These are phyloP conservation scores for Eupithecia vulgata DNA, from an alignment of 2,888 invertebrate genomes.

Conservation along the genomic window DNA sequence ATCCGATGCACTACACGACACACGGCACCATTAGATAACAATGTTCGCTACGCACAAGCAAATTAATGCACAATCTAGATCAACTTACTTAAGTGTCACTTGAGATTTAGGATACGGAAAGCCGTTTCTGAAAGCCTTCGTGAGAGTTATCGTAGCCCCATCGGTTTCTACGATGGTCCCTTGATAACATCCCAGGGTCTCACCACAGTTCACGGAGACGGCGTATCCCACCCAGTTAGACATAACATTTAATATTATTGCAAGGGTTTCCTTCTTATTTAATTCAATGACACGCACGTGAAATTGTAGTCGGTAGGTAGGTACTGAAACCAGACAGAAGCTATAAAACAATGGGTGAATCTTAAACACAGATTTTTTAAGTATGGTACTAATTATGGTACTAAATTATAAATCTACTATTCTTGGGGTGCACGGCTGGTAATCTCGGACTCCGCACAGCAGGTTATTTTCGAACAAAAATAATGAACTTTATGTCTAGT, in stretches of 20 bases:
- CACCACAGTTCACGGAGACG: conserved; percentile 92
- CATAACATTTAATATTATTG: conserved; percentile 58
- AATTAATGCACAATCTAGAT: background rate
- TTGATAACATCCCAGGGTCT: conserved; percentile 91
- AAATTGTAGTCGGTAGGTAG: no score
- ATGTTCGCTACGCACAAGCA: background rate
- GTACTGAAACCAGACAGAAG: no score
- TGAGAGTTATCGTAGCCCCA: conserved; percentile 88
- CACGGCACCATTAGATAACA: background rate
- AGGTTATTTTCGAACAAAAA: no score
- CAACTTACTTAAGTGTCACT: conserved; percentile 78
- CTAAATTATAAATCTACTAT: no score
- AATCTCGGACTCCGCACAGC: no score
- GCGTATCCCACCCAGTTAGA: conserved; percentile 90
- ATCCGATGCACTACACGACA: conserved; percentile 85
- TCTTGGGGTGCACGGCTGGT: no score
- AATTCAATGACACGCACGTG: background rate
- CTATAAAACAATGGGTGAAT: no score
- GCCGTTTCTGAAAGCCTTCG: conserved; percentile 93
- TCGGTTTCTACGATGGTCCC: conserved; percentile 90
- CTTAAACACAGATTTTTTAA: no score
- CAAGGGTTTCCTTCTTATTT: background rate
- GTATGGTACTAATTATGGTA: no score
- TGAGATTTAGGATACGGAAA: conserved; percentile 79
- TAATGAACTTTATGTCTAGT: no score